Conservation (phyloP, 2,113 vertebrate species). For the Chlorodrepanis virens region DNA sequence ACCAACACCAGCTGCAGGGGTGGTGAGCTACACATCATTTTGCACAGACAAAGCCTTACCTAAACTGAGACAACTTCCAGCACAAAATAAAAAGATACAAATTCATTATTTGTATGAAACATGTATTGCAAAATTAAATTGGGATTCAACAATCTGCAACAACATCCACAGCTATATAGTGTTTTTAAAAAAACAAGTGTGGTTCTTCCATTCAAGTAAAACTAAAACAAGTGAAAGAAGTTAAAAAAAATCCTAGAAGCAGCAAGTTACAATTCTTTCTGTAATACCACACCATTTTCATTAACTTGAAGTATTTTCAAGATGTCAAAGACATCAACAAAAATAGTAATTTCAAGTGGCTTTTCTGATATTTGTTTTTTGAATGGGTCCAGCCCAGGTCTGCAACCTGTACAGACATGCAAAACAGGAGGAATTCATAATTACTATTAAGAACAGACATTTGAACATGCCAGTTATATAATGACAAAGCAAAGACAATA, state of each 20-base stretch:
- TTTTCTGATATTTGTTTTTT: conserved; percentile 41
- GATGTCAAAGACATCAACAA: conserved; percentile 51
- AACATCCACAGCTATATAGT: conserved; percentile 59
- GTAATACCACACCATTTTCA: conserved; percentile 64
- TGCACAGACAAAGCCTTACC: background rate
- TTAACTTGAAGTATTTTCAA: conserved; percentile 65
- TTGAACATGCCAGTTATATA: conserved; percentile 62
- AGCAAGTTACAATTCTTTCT: conserved; percentile 65
- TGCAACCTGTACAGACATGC: conserved; percentile 79
- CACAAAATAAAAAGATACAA: conserved; percentile 42
- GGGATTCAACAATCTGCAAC: conserved; percentile 60
- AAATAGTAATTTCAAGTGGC: conserved; percentile 59
- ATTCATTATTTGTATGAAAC: conserved; percentile 65
- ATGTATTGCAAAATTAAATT: conserved; percentile 46
- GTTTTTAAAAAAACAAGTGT: conserved; percentile 52
- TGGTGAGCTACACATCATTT: background rate
- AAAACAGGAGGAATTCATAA: conserved; percentile 50
- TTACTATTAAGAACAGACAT: conserved; percentile 13
- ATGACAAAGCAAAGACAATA: conserved; percentile 67
- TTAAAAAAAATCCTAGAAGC: conserved; percentile 57
- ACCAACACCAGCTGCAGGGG: background rate
- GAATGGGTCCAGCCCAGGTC: conserved; percentile 83
- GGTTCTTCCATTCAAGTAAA: conserved; percentile 76
- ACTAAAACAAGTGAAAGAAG: conserved; percentile 62
- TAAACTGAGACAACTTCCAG: conserved; percentile 25